Evolutionary conservation across 37 sponge, comb jelly and placozoan species (phyloP).

Genomic region (Cliona cf. orientalis): DNA sequence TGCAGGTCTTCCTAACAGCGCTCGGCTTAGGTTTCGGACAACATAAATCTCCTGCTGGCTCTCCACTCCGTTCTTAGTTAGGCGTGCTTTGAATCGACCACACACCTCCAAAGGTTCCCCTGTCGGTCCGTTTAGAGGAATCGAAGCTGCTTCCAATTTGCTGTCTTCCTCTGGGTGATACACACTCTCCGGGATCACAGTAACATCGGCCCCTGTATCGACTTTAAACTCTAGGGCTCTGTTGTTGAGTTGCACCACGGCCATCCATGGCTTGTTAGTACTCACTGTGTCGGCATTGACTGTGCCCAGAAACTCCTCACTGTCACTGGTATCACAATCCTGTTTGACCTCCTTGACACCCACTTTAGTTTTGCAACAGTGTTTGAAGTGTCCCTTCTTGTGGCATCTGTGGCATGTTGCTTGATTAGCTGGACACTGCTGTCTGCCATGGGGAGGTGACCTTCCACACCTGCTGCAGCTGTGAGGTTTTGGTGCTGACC

Average conservation of each 20-base stretch:
- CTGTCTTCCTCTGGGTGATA: background rate
- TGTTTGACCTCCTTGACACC: background rate
- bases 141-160: background rate
- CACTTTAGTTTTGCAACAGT: background rate
- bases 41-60: slow-evolving; percentile 2
- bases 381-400: slow-evolving; percentile 24
- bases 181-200: slow-evolving; percentile 19
- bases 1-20: slow-evolving; percentile 34
- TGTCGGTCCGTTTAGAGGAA: slow-evolving; percentile 2
- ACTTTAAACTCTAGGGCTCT: background rate
- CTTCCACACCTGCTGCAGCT: slow-evolving; percentile 18
- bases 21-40: background rate
- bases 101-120: slow-evolving; percentile 2
- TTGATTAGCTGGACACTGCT: slow-evolving; percentile 14
- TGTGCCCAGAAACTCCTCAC: slow-evolving; percentile 1
- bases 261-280: background rate
- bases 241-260: background rate
- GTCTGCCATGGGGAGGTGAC: background rate
- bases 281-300: background rate
- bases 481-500: no score
- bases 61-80: background rate
- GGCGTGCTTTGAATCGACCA: slow-evolving; percentile 5
- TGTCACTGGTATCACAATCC: background rate
- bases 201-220: slow-evolving; percentile 26
- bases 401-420: slow-evolving; percentile 24